phyloP scores from a whole-genome alignment of 1,140 invertebrate species.

The Matsumurasca onukii region DNA sequence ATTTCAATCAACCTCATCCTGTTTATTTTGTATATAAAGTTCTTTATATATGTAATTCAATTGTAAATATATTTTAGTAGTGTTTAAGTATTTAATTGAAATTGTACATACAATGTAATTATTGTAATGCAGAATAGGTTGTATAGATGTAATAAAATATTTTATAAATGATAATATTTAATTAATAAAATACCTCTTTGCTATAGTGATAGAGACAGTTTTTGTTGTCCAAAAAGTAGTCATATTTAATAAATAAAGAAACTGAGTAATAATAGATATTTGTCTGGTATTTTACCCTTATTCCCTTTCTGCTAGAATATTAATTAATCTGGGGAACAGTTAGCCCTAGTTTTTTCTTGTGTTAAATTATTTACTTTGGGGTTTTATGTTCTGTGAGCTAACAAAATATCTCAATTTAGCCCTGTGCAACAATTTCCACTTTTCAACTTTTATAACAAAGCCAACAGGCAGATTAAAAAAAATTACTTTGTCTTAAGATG shows the following conservation, averaged over 20 bases:
- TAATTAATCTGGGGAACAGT: no score
- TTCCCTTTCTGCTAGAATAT: no score
- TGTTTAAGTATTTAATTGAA: slow-evolving; percentile 32
- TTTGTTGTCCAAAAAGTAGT: slow-evolving; percentile 18
- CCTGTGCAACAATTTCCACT: no score
- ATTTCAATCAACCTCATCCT: slow-evolving; percentile 18
- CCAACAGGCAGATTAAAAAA: no score
- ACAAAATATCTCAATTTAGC: no score
- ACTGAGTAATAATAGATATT: slow-evolving; percentile 6
- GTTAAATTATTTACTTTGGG: no score
- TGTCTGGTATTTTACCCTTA: no score
- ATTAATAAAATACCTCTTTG: slow-evolving; percentile 32
- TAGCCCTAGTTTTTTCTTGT: no score
- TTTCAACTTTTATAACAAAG: no score
- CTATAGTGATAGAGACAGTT: slow-evolving; percentile 16
- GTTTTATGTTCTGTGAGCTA: no score
- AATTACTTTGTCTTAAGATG: no score
- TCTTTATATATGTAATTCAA: slow-evolving; percentile 32
- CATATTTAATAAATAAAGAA: slow-evolving; percentile 6
- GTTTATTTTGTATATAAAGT: slow-evolving; percentile 28
- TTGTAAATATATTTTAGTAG: slow-evolving; percentile 29
- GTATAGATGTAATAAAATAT: slow-evolving; percentile 27
- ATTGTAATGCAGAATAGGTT: slow-evolving; percentile 32
- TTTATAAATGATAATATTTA: slow-evolving; percentile 30
- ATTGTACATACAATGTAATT: slow-evolving; percentile 31